phyloP scores from a whole-genome alignment of 2,113 vertebrate genomes.

The Gadus macrocephalus region DNA sequence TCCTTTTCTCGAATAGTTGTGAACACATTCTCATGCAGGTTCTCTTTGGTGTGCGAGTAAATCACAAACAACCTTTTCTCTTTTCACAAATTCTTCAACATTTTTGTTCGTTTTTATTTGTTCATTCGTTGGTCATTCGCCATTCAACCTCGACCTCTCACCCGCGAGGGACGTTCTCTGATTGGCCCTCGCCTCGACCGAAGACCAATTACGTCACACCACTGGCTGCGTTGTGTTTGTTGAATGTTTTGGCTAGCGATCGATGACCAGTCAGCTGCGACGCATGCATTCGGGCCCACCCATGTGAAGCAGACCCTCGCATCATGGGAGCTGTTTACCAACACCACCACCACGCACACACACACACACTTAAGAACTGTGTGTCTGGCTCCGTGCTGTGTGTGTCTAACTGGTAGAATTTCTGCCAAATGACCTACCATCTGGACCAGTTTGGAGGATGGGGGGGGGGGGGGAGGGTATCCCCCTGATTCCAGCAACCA shows the following conservation, averaged over 20 bases:
- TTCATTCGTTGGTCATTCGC: background rate
- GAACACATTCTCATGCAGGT: no score
- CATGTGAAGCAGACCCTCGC: conserved; percentile 33
- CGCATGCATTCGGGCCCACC: conserved; percentile 31
- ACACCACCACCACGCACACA: background rate
- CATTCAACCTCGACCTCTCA: no score
- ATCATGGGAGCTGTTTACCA: conserved; percentile 16
- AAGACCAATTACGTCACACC: conserved; percentile 16
- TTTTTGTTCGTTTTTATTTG: background rate
- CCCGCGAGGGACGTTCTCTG: conserved; percentile 13
- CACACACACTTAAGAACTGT: no score
- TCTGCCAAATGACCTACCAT: no score
- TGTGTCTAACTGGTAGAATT: no score
- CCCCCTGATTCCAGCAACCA: no score
- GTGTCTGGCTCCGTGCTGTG: no score
- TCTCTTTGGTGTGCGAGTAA: no score
- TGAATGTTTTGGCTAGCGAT: conserved; percentile 22
- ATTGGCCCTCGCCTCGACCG: background rate
- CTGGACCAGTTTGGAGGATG: no score
- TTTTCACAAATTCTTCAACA: background rate
- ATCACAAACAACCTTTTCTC: no score
- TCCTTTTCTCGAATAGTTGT: no score
- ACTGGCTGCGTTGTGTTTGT: conserved; percentile 13
- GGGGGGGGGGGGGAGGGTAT: no score
- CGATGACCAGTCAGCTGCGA: conserved; percentile 27